Evolutionary conservation across 2,797 vertebrate species (phyloP).

Genomic region (Phalanger gymnotis): DNA sequence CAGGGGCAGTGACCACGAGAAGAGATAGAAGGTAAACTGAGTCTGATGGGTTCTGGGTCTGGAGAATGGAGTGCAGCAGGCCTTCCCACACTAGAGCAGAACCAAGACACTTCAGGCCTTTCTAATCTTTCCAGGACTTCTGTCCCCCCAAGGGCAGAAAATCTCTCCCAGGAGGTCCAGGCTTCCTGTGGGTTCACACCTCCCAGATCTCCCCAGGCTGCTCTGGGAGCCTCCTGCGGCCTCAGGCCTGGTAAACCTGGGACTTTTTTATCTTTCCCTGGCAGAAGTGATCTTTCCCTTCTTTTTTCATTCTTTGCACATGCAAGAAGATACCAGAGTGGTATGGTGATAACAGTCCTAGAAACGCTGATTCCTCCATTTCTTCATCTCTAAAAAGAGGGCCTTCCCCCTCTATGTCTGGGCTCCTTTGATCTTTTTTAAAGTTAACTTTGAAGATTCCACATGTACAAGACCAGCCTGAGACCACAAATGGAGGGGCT

Average conservation of each 20-base stretch:
- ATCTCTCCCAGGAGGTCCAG: neutral
- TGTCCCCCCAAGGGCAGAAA: too few species aligned
- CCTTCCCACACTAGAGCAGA: neutral
- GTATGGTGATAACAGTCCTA: neutral
- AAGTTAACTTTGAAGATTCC: neutral
- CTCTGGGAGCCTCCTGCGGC: neutral
- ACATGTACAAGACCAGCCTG: neutral
- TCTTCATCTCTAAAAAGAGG: neutral
- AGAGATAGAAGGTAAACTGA: too few species aligned
- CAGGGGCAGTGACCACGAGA: too few species aligned
- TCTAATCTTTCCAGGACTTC: neutral
- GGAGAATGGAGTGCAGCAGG: too few species aligned
- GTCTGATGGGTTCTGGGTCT: neutral
- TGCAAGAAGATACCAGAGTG: neutral
- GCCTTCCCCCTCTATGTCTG: too few species aligned
- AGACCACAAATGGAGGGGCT: neutral
- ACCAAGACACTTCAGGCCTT: fast-evolving
- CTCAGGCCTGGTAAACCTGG: neutral
- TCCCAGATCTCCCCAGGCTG: too few species aligned
- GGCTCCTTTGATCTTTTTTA: neutral
- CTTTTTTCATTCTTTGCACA: neutral
- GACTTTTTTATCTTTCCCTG: neutral
- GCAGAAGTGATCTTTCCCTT: neutral
- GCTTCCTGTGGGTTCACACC: neutral
- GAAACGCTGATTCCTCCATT: neutral